Percentiles rank a stretch among this genome's conserved stretches.
phyloP scores from a whole-genome alignment of 2,888 invertebrate genomes.

The Athetis lepigone region DNA sequence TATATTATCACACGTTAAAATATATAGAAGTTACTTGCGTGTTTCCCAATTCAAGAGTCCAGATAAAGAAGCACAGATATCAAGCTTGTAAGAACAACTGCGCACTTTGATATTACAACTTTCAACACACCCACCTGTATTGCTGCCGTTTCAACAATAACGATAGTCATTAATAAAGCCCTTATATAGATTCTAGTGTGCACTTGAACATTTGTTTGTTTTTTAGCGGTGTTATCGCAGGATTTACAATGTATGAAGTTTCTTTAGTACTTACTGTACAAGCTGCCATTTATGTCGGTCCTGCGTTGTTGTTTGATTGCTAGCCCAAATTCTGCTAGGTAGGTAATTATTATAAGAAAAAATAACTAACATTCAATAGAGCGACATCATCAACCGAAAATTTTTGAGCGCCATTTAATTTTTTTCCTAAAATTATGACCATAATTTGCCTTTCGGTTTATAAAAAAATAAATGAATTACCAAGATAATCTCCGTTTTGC shows the following conservation, averaged over 20 bases:
- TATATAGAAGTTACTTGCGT: background rate
- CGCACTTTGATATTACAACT: background rate
- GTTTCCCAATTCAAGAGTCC: background rate
- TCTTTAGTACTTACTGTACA: background rate
- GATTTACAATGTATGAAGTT: background rate
- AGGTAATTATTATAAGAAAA: too few relatives aligned
- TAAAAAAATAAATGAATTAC: too few relatives aligned
- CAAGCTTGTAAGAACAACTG: background rate
- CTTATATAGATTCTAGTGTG: slow-evolving; percentile 17
- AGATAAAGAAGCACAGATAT: background rate
- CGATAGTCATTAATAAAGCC: background rate
- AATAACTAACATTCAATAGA: too few relatives aligned
- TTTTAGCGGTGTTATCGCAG: background rate
- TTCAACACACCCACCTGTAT: slow-evolving; percentile 8
- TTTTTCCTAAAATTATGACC: too few relatives aligned
- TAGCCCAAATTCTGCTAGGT: too few relatives aligned
- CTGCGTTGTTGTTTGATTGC: too few relatives aligned
- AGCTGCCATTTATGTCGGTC: background rate
- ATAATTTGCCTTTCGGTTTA: too few relatives aligned
- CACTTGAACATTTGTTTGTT: slow-evolving; percentile 12
- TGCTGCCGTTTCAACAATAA: slow-evolving; percentile 4
- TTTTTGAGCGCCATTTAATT: too few relatives aligned
- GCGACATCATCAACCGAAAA: too few relatives aligned
- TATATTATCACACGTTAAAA: background rate
- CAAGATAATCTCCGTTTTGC: too few relatives aligned